Evolutionary conservation across 2,888 invertebrate species (phyloP).

Genomic region (Ophion obscuratus): DNA sequence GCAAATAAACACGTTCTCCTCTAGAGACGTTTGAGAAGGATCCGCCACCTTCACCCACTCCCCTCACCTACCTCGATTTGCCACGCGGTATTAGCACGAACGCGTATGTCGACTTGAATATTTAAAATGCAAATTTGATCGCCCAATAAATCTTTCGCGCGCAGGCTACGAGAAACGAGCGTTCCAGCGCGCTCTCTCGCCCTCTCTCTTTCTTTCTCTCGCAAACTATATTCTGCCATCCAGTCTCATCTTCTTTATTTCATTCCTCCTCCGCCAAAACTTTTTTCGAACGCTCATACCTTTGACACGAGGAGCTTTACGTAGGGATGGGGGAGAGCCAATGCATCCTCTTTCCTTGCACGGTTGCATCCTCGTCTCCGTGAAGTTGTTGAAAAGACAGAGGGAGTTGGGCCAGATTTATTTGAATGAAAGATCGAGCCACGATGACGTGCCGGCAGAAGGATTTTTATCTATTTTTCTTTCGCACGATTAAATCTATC

Average conservation of each 20-base stretch:
- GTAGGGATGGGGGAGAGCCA: not conserved
- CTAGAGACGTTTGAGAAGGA: not conserved
- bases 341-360: slow-evolving; percentile 42
- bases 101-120: slow-evolving; percentile 68
- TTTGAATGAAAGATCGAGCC: slow-evolving; percentile 15
- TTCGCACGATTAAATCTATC: slow-evolving; percentile 34
- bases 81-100: slow-evolving; percentile 4
- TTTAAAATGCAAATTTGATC: slow-evolving; percentile 80
- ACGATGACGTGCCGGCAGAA: not conserved
- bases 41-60: not conserved
- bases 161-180: slow-evolving; percentile 65
- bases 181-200: slow-evolving; percentile 66
- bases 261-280: slow-evolving; percentile 52
- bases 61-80: slow-evolving; percentile 4
- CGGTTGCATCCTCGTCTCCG: slow-evolving; percentile 58
- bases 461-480: slow-evolving; percentile 15
- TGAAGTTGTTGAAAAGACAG: slow-evolving; percentile 16
- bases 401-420: not conserved
- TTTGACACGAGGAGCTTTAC: not conserved
- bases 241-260: slow-evolving; percentile 70
- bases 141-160: slow-evolving; percentile 78
- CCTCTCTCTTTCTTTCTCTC: slow-evolving; percentile 27
- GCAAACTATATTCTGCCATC: slow-evolving; percentile 49
- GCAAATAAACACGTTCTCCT: not conserved
- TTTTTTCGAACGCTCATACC: slow-evolving; percentile 52